Evolutionary conservation across 2,888 invertebrate genomes (phyloP).

Genomic region (Amiota minor): DNA sequence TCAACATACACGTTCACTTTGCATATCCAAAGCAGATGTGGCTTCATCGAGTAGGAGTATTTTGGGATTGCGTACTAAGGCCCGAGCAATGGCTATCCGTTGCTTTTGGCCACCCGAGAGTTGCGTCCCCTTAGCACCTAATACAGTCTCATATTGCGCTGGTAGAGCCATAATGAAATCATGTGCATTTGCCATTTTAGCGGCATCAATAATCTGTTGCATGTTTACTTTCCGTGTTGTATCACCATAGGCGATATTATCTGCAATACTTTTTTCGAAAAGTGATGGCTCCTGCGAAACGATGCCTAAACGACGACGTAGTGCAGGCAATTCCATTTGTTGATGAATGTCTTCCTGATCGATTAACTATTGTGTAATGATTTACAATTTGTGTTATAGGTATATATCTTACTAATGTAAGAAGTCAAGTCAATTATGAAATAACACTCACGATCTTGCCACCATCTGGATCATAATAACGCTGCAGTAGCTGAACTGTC

Average conservation of each 20-base stretch:
- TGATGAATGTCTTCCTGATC: constrained; percentile 75
- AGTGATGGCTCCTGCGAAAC: constrained; percentile 93
- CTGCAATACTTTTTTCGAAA: constrained; percentile 88
- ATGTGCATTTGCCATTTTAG: constrained; percentile 89
- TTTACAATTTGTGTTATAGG: not conserved
- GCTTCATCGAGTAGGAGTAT: constrained; percentile 83
- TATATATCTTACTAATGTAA: not conserved
- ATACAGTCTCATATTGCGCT: constrained; percentile 81
- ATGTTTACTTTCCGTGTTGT: constrained; percentile 78
- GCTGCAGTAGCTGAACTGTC: constrained; percentile 83
- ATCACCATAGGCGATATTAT: constrained; percentile 94
- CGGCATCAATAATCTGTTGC: constrained; percentile 84
- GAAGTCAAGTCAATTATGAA: not conserved
- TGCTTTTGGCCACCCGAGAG: constrained; percentile 90
- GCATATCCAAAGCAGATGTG: constrained; percentile 84
- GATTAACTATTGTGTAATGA: constrained; percentile 69
- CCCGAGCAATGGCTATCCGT: constrained; percentile 85
- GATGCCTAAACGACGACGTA: constrained; percentile 86
- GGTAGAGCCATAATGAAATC: constrained; percentile 86
- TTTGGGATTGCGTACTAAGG: constrained; percentile 81
- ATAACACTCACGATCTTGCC: constrained; percentile 76
- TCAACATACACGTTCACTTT: constrained; percentile 77
- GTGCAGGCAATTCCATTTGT: constrained; percentile 76
- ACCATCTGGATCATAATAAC: constrained; percentile 84
- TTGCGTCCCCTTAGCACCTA: constrained; percentile 84